Evolutionary conservation across 1,140 invertebrate species (phyloP).

Genomic region (Drosophila ercepeae): DNA sequence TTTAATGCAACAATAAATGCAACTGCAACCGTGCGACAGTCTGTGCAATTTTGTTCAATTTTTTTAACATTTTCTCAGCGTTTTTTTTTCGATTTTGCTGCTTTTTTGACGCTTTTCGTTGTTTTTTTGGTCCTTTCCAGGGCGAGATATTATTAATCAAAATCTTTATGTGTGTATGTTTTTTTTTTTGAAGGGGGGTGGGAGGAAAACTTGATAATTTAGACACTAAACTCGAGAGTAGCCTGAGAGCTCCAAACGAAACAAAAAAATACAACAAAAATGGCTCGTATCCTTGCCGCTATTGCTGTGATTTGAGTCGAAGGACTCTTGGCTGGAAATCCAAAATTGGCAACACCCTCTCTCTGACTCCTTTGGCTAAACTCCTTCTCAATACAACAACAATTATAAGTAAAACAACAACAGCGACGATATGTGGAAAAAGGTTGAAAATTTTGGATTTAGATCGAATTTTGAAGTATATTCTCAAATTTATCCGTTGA

Average conservation of each 20-base stretch:
- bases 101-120: constrained; percentile 5
- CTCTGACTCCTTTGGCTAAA: no score
- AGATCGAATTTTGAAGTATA: not conserved
- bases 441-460: not conserved
- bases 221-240: constrained; percentile 50
- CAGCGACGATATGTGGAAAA: not conserved
- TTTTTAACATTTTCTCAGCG: constrained; percentile 61
- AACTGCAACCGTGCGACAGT: constrained; percentile 62
- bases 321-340: no score
- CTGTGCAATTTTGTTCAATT: constrained; percentile 61
- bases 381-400: no score
- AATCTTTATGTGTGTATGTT: constrained; percentile 6
- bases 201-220: constrained; percentile 38
- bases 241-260: constrained; percentile 17
- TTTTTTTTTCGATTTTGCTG: constrained; percentile 41
- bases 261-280: not conserved
- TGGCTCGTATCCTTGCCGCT: no score
- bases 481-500: no score
- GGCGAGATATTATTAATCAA: not conserved
- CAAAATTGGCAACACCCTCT: no score
- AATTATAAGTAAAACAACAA: no score
- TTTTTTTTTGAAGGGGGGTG: not conserved
- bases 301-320: no score
- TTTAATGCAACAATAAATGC: constrained; percentile 56
- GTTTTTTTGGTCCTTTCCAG: constrained; percentile 21